Percentiles rank a stretch among this genome's conserved stretches.
phyloP scores from a whole-genome alignment of 1,140 invertebrate genomes.

The Drosophila navojoa region DNA sequence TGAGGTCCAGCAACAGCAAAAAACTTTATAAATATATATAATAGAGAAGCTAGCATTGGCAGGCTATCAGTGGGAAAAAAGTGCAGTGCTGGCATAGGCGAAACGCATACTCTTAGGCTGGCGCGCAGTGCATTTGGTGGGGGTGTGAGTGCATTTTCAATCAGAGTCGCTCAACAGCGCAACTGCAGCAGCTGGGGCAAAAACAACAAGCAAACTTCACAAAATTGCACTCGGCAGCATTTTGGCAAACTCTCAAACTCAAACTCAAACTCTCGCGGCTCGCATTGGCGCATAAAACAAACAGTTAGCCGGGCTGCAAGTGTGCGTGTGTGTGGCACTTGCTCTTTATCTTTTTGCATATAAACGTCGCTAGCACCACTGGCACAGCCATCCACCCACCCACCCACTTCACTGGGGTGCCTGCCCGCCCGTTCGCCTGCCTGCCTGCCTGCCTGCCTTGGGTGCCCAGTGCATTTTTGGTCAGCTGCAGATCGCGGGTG shows the following conservation, averaged over 20 bases:
- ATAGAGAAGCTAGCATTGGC: no score
- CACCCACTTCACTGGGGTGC: not conserved
- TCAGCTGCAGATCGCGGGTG: slow-evolving; percentile 74
- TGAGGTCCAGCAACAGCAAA: no score
- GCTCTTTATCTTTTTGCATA: slow-evolving; percentile 81
- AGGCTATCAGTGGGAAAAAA: slow-evolving; percentile 4
- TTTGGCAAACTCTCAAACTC: slow-evolving; percentile 74
- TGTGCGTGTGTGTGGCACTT: slow-evolving; percentile 58
- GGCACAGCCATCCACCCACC: not conserved
- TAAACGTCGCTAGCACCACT: slow-evolving; percentile 62
- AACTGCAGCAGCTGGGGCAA: slow-evolving; percentile 23
- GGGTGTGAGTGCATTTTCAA: slow-evolving; percentile 70
- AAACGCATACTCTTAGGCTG: slow-evolving; percentile 41
- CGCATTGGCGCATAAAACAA: slow-evolving; percentile 74
- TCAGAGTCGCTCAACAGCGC: slow-evolving; percentile 72
- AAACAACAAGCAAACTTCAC: slow-evolving; percentile 59
- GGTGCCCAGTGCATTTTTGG: slow-evolving; percentile 74
- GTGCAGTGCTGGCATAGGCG: slow-evolving; percentile 10
- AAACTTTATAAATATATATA: no score
- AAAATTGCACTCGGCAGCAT: slow-evolving; percentile 76
- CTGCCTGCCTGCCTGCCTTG: slow-evolving; percentile 45
- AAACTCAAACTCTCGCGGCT: slow-evolving; percentile 58
- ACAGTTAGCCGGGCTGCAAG: slow-evolving; percentile 40
- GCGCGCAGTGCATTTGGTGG: slow-evolving; percentile 4
- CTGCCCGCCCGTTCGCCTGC: not conserved